These are phyloP conservation scores for Acrobasis repandana DNA, from an alignment of 2,888 invertebrate species.

Conservation along the genomic window DNA sequence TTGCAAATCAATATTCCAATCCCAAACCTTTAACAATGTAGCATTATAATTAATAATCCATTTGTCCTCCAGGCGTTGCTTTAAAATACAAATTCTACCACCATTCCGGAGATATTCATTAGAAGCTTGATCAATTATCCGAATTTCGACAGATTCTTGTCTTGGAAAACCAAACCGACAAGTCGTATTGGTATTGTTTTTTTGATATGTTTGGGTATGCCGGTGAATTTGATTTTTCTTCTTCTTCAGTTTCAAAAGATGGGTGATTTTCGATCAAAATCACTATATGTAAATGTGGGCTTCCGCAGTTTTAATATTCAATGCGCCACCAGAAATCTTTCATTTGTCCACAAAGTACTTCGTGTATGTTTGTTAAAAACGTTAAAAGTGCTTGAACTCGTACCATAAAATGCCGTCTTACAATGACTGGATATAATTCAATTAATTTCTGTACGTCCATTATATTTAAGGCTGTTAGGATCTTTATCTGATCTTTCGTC, in stretches of 20 bases:
- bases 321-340: too few relatives aligned
- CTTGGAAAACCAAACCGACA: constrained; percentile 33
- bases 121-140: not conserved
- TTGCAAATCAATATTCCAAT: constrained; percentile 42
- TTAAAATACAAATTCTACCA: constrained; percentile 5
- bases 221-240: constrained; percentile 25
- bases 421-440: too few relatives aligned
- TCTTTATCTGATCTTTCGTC: too few relatives aligned
- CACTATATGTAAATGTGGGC: too few relatives aligned
- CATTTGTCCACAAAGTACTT: too few relatives aligned
- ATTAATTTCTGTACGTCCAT: too few relatives aligned
- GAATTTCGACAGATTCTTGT: constrained; percentile 24
- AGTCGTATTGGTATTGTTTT: constrained; percentile 22
- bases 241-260: constrained; percentile 21
- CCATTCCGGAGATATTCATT: not conserved
- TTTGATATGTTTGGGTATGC: constrained; percentile 27
- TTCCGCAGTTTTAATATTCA: too few relatives aligned
- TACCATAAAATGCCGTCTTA: too few relatives aligned
- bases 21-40: constrained; percentile 31
- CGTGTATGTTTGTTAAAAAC: too few relatives aligned
- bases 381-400: too few relatives aligned
- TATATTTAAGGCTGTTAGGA: too few relatives aligned
- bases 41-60: constrained; percentile 31
- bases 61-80: not conserved
- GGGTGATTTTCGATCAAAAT: too few relatives aligned